Evolutionary conservation across 2,113 vertebrate species (phyloP).

Genomic region (Pseudorasbora parva): DNA sequence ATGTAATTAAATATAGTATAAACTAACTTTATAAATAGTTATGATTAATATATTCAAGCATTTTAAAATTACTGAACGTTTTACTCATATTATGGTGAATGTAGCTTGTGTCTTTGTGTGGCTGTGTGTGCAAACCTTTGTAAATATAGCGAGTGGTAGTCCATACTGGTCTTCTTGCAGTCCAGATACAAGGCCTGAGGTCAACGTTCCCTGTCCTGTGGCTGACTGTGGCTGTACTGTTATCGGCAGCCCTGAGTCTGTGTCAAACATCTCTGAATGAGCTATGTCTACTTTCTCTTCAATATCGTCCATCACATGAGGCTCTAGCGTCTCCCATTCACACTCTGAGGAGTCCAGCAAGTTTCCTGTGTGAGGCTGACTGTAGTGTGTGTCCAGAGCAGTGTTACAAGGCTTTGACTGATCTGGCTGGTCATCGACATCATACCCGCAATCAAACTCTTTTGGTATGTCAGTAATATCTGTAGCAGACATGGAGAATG

Average conservation of each 20-base stretch:
- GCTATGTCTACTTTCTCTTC: slow-evolving; percentile 63
- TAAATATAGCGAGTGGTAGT: slow-evolving; percentile 91
- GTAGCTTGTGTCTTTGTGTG: neutral
- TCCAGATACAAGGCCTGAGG: slow-evolving; percentile 88
- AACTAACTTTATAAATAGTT: too few relatives aligned
- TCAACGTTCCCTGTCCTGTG: slow-evolving; percentile 66
- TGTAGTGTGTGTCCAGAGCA: slow-evolving; percentile 61
- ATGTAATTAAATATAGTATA: neutral
- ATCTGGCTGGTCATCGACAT: slow-evolving; percentile 44
- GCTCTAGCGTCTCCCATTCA: slow-evolving; percentile 96
- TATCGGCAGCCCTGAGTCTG: slow-evolving; percentile 78
- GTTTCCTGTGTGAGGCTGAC: slow-evolving; percentile 76
- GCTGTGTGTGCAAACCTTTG: slow-evolving; percentile 83
- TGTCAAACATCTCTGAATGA: slow-evolving; percentile 63
- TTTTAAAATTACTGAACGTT: neutral
- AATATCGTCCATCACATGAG: slow-evolving; percentile 83
- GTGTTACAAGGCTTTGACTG: slow-evolving; percentile 35
- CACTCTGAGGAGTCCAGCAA: slow-evolving; percentile 91
- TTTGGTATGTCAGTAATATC: slow-evolving; percentile 61
- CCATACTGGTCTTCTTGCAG: slow-evolving; percentile 94
- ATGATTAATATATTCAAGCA: neutral
- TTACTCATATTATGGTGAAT: neutral
- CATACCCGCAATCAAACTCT: slow-evolving; percentile 47
- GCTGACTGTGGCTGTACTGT: slow-evolving; percentile 76
- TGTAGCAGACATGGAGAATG: slow-evolving; percentile 72